Evolutionary conservation across 1,140 invertebrate species (phyloP).

Genomic region (Probaryconus sp.): DNA sequence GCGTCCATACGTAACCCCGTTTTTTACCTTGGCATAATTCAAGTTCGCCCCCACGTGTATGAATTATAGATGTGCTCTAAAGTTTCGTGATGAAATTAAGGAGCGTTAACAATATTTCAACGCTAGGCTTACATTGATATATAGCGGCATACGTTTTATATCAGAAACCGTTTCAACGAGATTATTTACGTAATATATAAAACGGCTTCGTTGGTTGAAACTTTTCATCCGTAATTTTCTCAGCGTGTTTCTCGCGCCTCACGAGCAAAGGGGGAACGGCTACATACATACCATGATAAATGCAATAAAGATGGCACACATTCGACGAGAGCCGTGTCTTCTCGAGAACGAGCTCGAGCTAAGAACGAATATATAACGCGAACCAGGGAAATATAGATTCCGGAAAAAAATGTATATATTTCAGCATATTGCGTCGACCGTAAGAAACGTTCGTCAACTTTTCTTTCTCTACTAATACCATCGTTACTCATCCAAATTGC

Average conservation of each 20-base stretch:
- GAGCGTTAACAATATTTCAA: slow-evolving; percentile 19
- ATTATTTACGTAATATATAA: slow-evolving; percentile 30
- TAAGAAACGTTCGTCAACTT: slow-evolving; percentile 15
- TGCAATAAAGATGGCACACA: slow-evolving; percentile 31
- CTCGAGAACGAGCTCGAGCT: slow-evolving; percentile 12
- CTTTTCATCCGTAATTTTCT: slow-evolving; percentile 30
- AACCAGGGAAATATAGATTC: slow-evolving; percentile 6
- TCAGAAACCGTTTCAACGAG: slow-evolving; percentile 10
- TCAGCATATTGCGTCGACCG: slow-evolving; percentile 2
- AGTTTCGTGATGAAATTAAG: slow-evolving; percentile 13
- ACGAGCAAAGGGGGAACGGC: slow-evolving; percentile 5
- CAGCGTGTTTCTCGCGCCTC: slow-evolving; percentile 22
- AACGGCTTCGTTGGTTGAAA: slow-evolving; percentile 15
- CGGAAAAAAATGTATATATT: slow-evolving; percentile 21
- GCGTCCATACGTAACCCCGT: too few relatives aligned
- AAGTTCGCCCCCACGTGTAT: too few relatives aligned
- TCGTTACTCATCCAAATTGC: slow-evolving; percentile 6
- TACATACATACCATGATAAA: slow-evolving; percentile 26
- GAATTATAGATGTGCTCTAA: neutral
- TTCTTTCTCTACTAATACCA: slow-evolving; percentile 6
- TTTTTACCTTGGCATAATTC: too few relatives aligned
- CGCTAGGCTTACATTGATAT: slow-evolving; percentile 10
- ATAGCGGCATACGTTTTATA: slow-evolving; percentile 16
- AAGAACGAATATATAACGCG: slow-evolving; percentile 19
- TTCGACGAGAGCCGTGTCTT: slow-evolving; percentile 24